Base-by-base conservation (phyloP, 2,113 vertebrate genomes). In the Manacus vitellinus region DNA sequence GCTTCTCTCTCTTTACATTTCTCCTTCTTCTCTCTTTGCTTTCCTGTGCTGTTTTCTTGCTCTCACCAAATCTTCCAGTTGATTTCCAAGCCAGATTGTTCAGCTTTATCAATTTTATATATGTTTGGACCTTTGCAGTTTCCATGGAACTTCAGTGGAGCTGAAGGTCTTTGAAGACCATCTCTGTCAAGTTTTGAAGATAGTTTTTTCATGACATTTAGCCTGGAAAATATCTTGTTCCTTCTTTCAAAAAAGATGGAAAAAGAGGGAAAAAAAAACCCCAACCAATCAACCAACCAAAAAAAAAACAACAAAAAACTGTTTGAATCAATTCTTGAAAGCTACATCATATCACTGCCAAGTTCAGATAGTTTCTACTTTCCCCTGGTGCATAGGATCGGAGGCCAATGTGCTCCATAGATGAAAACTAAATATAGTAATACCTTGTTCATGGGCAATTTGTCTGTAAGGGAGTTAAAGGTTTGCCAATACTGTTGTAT, bases 371-470 rank as follows among this genome's bases (percentile, higher is more conserved):
- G 10, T 85, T 87, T 74, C 31, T 86, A 0, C 14, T 37, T 86
- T 66, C 31, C n/a, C 54, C 0, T 20, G 20, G 33, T 41, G 19
- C 10, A 18, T 44, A 56, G 41, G 55, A 83, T 11, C 17, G 49
- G 37, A 73, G 49, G 6, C 41, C 7, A 14, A 13, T 14, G 14
- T 63, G 6, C 8, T 76, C 35, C 22, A 18, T 3, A 27, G 39
- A 20, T 46, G 20, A 30, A 62, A 74, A 20, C 18, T 66, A 72
- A 56, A 11, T 10, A 31, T 2, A 37, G 10, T n/a, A 79, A 8
- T 5, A 4, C 17, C 5, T 52, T n/a, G 6, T 37, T 62, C 7
- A 5, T 30, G 23, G 15, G 13, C 2, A 0, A 51, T 77, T 58
- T 77, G 1, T 14, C 35, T 65, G 31, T 15, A 35, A 79, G 14